Base-by-base conservation (phyloP, 2,113 vertebrate species). In the Bambusicola thoracicus region DNA sequence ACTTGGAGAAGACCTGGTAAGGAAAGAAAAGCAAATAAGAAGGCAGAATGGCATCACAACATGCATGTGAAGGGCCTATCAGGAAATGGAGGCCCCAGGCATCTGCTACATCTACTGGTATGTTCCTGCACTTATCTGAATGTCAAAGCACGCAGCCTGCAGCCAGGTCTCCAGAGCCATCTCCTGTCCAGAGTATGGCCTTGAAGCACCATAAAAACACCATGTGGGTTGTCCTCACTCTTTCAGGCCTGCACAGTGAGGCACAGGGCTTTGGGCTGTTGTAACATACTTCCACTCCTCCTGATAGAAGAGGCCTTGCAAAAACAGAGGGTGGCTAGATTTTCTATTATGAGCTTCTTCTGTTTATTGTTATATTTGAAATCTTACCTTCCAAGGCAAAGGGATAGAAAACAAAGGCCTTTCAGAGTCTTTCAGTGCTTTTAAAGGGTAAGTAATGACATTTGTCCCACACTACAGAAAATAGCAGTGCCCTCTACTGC, bases 1-100 rank as follows among this genome's bases (percentile, higher is more conserved):
- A 65, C 92, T 98, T 98, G 81, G 97, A 98, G 87, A 98, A 98
- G 62, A 98, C 98, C 98, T 98, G 34, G 55, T 22, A 48, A 53
- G 30, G 44, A 12, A 3, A 48, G 24, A 55, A 88, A 83, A 43
- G 14, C 10, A 68, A 82, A 76, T 73, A 41, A 88, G 74, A 79
- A 85, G 29, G 29, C 8, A 59, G 25, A 17, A 70, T 30, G 21
- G 48, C 32, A 61, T 21, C 7, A 2, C 32, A 59, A 61, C 5
- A 32, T 0, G 0, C 27, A 59, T 32, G 11, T 79, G 59, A 80
- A 94, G 9, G 10, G 30, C 41, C 15, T 2, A 1, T 6, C 13
- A 87, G 21, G 34, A 48, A 82, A 48, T 16, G 49, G 40, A 86
- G 25, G 21, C 24, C 22, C 11, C n/a, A 27, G 20, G 22, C 44